Percentiles rank a stretch among this genome's conserved stretches.
Evolutionary conservation across 2,113 vertebrate genomes (phyloP).

Genomic region (Herpetotheres cachinnans): DNA sequence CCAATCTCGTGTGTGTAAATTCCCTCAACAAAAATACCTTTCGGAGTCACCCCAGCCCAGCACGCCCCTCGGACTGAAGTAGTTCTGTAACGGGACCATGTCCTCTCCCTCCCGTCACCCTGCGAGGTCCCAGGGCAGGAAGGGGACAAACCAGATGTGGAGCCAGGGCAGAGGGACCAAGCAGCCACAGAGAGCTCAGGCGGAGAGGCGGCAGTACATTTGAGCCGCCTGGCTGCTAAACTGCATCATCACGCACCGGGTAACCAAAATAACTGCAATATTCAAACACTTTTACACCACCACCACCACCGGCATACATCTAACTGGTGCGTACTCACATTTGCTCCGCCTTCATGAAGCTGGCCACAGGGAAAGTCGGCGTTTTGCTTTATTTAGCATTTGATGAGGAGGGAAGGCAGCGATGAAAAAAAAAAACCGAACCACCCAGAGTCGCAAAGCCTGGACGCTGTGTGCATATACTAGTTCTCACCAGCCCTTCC

Average conservation of each 20-base stretch:
- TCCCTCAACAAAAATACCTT: background rate
- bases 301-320: background rate
- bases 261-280: background rate
- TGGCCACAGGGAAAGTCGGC: background rate
- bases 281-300: background rate
- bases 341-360: background rate
- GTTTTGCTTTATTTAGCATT: background rate
- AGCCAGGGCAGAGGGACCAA: background rate
- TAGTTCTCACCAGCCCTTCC: background rate
- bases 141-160: background rate
- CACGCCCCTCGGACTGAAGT: background rate
- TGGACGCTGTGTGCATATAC: background rate
- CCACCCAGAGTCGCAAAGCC: background rate
- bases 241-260: rapidly evolving
- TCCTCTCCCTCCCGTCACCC: background rate
- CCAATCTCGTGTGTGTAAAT: rapidly evolving
- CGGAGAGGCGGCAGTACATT: background rate
- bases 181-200: background rate
- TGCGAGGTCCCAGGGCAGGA: background rate
- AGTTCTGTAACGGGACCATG: background rate
- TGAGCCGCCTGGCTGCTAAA: background rate
- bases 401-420: background rate
- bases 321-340: background rate
- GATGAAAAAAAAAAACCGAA: background rate
- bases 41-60: background rate